A percentile compares a stretch with the other conserved stretches of the same genome.
Evolutionary conservation across 2,888 invertebrate genomes (phyloP).

Genomic region (Nasonia oneida): DNA sequence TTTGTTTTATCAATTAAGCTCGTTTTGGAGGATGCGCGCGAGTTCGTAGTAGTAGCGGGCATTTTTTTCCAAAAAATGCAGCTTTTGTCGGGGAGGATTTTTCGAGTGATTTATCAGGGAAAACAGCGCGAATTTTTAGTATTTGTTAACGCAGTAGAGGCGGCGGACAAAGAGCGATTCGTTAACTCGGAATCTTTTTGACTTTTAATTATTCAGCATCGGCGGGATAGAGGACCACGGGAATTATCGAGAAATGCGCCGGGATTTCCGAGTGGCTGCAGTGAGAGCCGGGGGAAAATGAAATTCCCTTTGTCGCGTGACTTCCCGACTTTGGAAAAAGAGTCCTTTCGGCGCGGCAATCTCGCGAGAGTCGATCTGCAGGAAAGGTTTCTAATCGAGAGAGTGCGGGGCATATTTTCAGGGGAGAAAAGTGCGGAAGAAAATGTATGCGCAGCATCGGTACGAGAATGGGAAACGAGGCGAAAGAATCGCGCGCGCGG

Average conservation of each 20-base stretch:
- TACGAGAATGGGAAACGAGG: slow-evolving; percentile 13
- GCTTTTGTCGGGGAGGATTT: neutral
- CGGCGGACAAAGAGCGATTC: neutral
- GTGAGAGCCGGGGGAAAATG: neutral
- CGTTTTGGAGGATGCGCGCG: neutral
- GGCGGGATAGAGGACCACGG: neutral
- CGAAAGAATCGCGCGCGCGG: slow-evolving; percentile 23
- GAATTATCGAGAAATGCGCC: neutral
- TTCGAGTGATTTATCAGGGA: neutral
- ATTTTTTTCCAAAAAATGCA: neutral
- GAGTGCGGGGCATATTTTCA: neutral
- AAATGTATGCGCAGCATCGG: neutral
- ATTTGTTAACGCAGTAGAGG: neutral
- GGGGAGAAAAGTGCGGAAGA: neutral
- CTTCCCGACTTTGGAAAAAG: neutral
- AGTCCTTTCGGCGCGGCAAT: neutral
- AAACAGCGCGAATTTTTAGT: neutral
- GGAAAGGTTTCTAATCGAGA: neutral
- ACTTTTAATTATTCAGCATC: neutral
- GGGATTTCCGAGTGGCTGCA: neutral
- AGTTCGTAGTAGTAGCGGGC: neutral
- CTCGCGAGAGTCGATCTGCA: neutral
- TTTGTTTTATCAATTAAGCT: slow-evolving; percentile 40
- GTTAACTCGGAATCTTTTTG: neutral
- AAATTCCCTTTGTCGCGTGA: neutral